phyloP scores from a whole-genome alignment of 2,797 vertebrate genomes.

The Podarcis lilfordi region DNA sequence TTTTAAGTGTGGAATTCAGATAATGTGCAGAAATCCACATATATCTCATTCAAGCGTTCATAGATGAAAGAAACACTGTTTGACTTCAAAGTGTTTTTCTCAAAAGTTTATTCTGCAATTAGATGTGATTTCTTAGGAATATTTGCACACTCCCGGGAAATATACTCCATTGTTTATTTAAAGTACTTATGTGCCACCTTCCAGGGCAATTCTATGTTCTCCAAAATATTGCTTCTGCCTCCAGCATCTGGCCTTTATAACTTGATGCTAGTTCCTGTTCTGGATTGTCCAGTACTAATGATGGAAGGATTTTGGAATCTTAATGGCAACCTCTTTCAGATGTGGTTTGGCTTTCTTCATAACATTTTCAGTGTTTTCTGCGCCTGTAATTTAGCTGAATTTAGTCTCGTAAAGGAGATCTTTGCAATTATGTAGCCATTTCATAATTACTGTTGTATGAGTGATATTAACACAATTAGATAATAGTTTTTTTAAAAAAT shows the following conservation, averaged over 20 bases:
- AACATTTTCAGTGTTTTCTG: neutral
- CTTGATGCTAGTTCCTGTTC: no score
- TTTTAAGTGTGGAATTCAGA: constrained; percentile 60
- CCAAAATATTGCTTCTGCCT: no score
- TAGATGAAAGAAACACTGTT: constrained; percentile 61
- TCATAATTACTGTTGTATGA: constrained; percentile 38
- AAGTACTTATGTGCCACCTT: no score
- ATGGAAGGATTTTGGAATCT: no score
- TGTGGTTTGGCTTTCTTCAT: no score
- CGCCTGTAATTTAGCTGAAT: constrained; percentile 7
- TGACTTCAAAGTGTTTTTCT: constrained; percentile 50
- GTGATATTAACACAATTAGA: neutral
- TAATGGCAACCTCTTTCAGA: no score
- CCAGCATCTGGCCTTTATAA: no score
- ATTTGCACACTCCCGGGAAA: constrained; percentile 9
- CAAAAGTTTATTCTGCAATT: constrained; percentile 50
- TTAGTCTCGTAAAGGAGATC: neutral
- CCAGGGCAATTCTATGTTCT: no score
- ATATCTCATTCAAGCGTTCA: constrained; percentile 49
- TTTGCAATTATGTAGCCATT: constrained; percentile 5
- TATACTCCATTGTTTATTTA: neutral
- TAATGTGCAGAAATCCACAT: constrained; percentile 45
- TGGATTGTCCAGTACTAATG: no score
- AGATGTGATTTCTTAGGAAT: constrained; percentile 34
- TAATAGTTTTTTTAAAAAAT: neutral